Evolutionary conservation across 2,888 invertebrate genomes (phyloP), one percentile per base, ranked within the genome.

Genomic region (Sericinus montela): DNA sequence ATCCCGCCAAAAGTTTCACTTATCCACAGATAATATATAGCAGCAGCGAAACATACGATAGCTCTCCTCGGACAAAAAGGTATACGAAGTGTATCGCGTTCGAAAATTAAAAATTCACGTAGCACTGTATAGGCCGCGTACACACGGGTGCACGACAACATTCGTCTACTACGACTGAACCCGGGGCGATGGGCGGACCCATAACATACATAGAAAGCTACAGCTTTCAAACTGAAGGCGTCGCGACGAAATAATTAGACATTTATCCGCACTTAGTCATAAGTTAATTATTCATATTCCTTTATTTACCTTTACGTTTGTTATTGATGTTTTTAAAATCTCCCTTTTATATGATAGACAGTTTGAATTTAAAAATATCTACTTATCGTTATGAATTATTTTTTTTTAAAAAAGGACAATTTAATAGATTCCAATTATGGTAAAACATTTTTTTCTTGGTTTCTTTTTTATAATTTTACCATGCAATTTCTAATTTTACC

Each of bases 101-200:
- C 62, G 67, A 65, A 60, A 62, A 83, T 83, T 83, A 81, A 84
- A 79, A 80, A 84, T 84, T 80, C 71, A 83, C 80, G 75, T 62
- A 48, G 64, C 40, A 15, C 13, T 3, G 11, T 10, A 10, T 8
- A 16, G 42, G 8, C 19, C 32, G 37, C 32, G 14, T 5, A 28
- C 25, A 32, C 28, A 45, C 52, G 48, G 45, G 45, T 48, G 45
- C 19, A 32, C 52, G 14, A 15, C 45, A 13, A 41, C 48, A 25
- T 16, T 28, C 16, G 19, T 46, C 43, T 23, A 32, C 36, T 32
- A 58, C 50, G 60, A 59, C 55, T 62, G 67, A 66, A 69, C 45
- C 41, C 60, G 57, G 60, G 63, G 42, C 51, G 42, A 35, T 53
- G 60, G 60, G 52, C 47, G 51, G 59, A 55, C 59, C 47, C 51